Base-by-base conservation (phyloP, 2,888 invertebrate genomes). In the Tubulanus polymorphus region DNA sequence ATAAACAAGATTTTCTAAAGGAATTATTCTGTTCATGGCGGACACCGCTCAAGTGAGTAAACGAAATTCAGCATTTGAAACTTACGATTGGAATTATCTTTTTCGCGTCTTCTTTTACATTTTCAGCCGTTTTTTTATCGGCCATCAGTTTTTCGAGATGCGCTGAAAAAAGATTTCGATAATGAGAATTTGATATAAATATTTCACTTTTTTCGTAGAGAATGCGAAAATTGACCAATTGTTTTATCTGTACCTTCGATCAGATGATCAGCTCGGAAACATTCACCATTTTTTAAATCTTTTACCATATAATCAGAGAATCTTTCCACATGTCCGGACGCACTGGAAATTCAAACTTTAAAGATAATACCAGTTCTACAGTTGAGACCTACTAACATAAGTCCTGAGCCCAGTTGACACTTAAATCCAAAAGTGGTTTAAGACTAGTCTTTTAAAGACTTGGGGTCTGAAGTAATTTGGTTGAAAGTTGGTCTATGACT, bases 271-370 rank as follows among this genome's bases (percentile, higher is more conserved):
- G 97, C 83, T 37, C 99, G 85, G 78, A 96, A 99, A 74, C 99
- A 99, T 77, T 99, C 99, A 5, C 99, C 99, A 63, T 87, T 92
- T 77, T 91, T 90, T 0, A 87, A 72, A 82, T 99, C 99, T 79
- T 99, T 99, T 0, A 97, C 96, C 99, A 99, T 99, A 57, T 93
- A 86, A 82, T 99, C 99, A 48, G 97, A 95, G 83, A 99, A 99
- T 56, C 97, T 85, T 72, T 99, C 99, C 0, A 99, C 97, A 80
- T 99, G 99, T 0, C 99, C 99, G 5, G 97, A 99, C 20, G 99
- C 95, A 75, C 87, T 87, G 23, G 41, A 15, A 15, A 8, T 23
- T 41, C 41, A 18, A 5, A 5, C 6, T 20, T 73, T 63, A 69
- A 87, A 86, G 94, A 95, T 10, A 99, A 82, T 1, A 99, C 97